Conservation (phyloP, 35 echinoderm and acorn worm species). For the Anneissia japonica region DNA sequence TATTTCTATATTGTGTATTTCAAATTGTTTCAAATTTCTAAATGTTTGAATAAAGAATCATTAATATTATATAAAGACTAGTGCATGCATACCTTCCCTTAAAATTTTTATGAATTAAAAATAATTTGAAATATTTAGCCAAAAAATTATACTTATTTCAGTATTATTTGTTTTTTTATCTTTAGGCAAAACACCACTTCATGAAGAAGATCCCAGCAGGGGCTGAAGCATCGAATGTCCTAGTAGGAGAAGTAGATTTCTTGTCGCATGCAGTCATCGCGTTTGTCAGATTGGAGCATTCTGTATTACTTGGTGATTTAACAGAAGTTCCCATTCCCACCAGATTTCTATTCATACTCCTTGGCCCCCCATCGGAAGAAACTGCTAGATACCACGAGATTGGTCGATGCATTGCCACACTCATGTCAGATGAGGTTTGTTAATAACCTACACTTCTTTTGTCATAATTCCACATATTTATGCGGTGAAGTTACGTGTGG, state of each 20-base stretch:
- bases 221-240: constrained; percentile 86
- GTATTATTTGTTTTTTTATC: not conserved
- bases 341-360: constrained; percentile 80
- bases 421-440: constrained; percentile 74
- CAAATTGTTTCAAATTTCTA: too few species aligned
- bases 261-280: constrained; percentile 72
- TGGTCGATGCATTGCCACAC: constrained; percentile 79
- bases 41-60: too few species aligned
- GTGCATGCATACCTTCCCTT: too few species aligned
- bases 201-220: constrained; percentile 83
- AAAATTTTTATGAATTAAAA: too few species aligned
- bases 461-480: too few species aligned
- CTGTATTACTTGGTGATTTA: constrained; percentile 70
- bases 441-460: too few species aligned
- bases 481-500: too few species aligned
- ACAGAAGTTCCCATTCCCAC: constrained; percentile 91
- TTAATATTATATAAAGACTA: too few species aligned
- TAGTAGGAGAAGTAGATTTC: constrained; percentile 90
- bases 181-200: constrained; percentile 60
- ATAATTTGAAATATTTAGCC: too few species aligned
- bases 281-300: constrained; percentile 59
- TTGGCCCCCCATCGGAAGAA: constrained; percentile 51
- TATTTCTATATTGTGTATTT: too few species aligned
- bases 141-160: not conserved
- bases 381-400: constrained; percentile 75